A percentile compares a stretch with the other conserved stretches of the same genome.
Conservation (phyloP, 2,888 invertebrate genomes). For the Laspeyria flexula region DNA sequence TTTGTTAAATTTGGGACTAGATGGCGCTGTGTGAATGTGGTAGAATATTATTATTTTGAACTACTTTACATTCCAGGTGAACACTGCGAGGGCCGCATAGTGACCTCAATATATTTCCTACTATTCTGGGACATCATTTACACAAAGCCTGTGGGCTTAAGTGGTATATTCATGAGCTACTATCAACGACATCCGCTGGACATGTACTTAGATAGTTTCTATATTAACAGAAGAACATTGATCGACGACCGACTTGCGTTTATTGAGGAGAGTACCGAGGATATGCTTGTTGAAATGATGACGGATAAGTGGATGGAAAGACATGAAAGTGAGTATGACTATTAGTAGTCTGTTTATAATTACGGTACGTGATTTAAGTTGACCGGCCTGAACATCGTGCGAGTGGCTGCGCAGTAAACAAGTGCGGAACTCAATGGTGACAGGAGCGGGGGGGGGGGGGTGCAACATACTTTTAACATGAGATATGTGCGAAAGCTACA, state of each 20-base stretch:
- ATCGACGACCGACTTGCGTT: constrained; percentile 76
- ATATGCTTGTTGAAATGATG: constrained; percentile 76
- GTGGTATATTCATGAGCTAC: constrained; percentile 88
- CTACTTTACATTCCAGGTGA: constrained; percentile 73
- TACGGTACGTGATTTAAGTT: too few species aligned
- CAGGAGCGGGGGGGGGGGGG: too few species aligned
- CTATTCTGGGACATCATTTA: constrained; percentile 93
- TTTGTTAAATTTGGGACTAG: too few species aligned
- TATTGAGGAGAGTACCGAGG: constrained; percentile 57
- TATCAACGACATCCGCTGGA: constrained; percentile 91
- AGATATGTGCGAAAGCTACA: too few species aligned
- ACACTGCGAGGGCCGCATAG: constrained; percentile 90
- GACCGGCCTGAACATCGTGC: too few species aligned
- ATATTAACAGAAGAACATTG: constrained; percentile 84
- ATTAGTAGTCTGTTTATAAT: too few species aligned
- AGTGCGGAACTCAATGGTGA: too few species aligned
- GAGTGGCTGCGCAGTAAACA: too few species aligned
- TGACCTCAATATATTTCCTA: constrained; percentile 87
- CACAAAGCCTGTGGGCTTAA: constrained; percentile 71
- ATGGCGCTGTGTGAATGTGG: too few species aligned
- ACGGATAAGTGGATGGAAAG: constrained; percentile 75
- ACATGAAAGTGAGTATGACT: constrained; percentile 69
- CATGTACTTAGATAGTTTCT: constrained; percentile 88
- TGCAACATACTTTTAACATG: too few species aligned
- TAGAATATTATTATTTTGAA: background rate